Evolutionary conservation across 2,797 vertebrate genomes (phyloP), one percentile per base, ranked within the genome.

Genomic region (Pogonophryne albipinna): DNA sequence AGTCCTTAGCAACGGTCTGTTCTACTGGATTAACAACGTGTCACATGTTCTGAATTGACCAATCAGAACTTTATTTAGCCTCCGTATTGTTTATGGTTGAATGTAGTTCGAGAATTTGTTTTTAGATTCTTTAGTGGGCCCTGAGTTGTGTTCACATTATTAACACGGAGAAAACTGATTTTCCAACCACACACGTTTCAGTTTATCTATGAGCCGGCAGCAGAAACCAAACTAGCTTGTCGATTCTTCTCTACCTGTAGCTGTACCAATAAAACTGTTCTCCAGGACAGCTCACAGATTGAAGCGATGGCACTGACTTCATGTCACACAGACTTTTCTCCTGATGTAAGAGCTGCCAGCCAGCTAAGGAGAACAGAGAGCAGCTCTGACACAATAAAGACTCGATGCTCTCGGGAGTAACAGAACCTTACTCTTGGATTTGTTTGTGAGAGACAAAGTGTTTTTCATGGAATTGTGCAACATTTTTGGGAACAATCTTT

Each of bases 311-410:
- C 4, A 7, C 78, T 59, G 67, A 55, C 69, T 78, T 70, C 57
- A 69, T 77, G 73, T 59, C 67, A 49, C 67, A 42, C 47, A 52
- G 66, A 57, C 77, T 69, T 34, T 79, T 79, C 56, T 63, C n/a
- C 59, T 73, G 65, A 73, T 68, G 41, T 70, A 52, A 79, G 65
- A 63, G 64, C 63, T 63, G 58, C 67, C 51, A 61, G 68, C 58
- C 52, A 70, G 23, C 69, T 66, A 41, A 85, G 61, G 73, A 64
- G 67, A 77, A 46, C 73, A 78, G 75, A 81, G 42, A 52, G 60
- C 45, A 53, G 56, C 79, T 76, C 34, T 68, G 56, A 62, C 73
- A 74, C n/a, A 63, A 62, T 52, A 77, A 73, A 76, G 68, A 67
- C 66, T 70, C 72, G 68, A 55, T 66, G 59, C 61, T 77, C 31